These are phyloP conservation scores for Diceros bicornis DNA, from an alignment of 2,797 vertebrate genomes.

Conservation along the genomic window DNA sequence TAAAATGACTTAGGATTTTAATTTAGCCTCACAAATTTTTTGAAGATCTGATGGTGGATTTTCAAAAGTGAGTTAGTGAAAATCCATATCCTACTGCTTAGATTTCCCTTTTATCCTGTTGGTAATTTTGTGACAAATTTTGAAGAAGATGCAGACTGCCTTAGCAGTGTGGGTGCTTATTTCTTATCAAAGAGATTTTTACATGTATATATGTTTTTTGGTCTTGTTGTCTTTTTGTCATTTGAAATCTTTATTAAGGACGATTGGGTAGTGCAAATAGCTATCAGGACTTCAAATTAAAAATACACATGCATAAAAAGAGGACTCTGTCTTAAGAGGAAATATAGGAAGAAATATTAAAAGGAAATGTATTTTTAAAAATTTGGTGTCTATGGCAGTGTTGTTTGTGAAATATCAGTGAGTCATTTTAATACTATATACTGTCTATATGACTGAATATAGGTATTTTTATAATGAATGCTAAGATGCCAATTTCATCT, in stretches of 20 bases:
- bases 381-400: not conserved
- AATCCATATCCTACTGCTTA: not conserved
- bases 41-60: constrained; percentile 42
- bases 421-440: constrained; percentile 48
- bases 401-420: constrained; percentile 46
- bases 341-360: constrained; percentile 7
- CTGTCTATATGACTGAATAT: constrained; percentile 30
- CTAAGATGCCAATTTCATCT: not conserved
- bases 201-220: not conserved
- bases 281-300: not conserved
- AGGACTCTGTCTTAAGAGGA: not conserved
- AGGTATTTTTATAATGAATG: constrained; percentile 62
- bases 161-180: not conserved
- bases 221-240: not conserved
- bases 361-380: not conserved
- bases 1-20: constrained; percentile 15
- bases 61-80: constrained; percentile 40
- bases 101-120: constrained; percentile 43
- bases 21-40: constrained; percentile 19
- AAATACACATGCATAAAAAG: constrained; percentile 25
- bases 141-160: not conserved
- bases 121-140: not conserved
- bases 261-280: not conserved
- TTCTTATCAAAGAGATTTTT: constrained; percentile 17
- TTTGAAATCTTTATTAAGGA: constrained; percentile 45